A percentile compares a stretch with the other conserved stretches of the same genome.
phyloP scores from a whole-genome alignment of 2,797 vertebrate genomes.

The Mormyrus proboscirostris region DNA sequence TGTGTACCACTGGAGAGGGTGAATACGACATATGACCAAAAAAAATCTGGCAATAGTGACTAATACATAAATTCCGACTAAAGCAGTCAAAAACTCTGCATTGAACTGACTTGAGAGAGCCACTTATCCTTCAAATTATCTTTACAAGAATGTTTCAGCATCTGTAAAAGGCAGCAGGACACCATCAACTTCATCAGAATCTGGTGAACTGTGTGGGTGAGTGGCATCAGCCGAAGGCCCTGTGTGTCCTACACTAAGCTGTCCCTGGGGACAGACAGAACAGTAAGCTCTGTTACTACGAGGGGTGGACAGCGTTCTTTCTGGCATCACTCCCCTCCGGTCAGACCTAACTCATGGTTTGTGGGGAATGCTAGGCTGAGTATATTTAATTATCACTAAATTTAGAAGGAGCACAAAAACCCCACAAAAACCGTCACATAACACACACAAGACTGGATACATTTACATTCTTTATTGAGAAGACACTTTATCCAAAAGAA shows the following conservation, averaged over 20 bases:
- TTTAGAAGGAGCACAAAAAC: conserved; percentile 13
- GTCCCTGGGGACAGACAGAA: neutral
- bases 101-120: neutral
- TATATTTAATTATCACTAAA: neutral
- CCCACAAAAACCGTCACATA: neutral
- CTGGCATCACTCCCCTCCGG: neutral
- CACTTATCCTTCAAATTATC: neutral
- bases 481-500: neutral
- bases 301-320: neutral
- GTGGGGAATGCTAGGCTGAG: neutral
- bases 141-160: neutral
- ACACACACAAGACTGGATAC: neutral
- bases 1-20: neutral
- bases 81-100: neutral
- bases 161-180: neutral
- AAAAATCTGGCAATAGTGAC: neutral
- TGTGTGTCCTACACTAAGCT: neutral
- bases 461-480: neutral
- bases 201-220: neutral
- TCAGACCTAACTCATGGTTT: conserved; percentile 6
- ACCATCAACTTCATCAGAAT: neutral
- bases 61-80: neutral
- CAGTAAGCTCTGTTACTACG: neutral
- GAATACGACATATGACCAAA: neutral
- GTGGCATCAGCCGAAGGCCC: neutral